phyloP scores from a whole-genome alignment of 2,797 vertebrate species.

The Parotocinclus haroldoi region DNA sequence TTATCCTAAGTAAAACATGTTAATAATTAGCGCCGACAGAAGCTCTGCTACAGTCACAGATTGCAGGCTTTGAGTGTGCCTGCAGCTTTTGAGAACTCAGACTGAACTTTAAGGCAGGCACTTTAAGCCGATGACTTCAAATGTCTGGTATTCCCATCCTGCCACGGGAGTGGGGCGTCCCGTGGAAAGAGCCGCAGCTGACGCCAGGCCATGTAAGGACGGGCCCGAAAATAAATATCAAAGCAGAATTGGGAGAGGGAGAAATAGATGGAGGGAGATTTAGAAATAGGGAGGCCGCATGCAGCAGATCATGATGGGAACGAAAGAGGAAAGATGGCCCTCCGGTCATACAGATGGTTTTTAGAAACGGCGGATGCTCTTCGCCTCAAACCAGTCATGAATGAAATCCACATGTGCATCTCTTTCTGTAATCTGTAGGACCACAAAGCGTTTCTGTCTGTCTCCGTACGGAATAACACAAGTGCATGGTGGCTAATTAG shows the following conservation, averaged over 20 bases:
- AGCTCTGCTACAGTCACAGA: not conserved
- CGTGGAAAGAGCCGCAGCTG: slow-evolving; percentile 26
- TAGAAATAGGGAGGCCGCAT: not conserved
- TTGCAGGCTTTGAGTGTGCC: not conserved
- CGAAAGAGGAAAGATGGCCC: not conserved
- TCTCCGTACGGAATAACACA: not conserved
- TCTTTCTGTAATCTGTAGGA: not conserved
- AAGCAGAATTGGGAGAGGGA: slow-evolving; percentile 21
- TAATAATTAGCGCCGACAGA: too few species aligned
- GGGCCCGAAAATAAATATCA: slow-evolving; percentile 39
- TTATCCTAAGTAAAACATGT: too few species aligned
- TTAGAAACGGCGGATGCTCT: not conserved
- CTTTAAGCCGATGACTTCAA: slow-evolving; percentile 42
- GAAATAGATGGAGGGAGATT: slow-evolving; percentile 16
- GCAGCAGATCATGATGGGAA: slow-evolving; percentile 1
- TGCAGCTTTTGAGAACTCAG: not conserved
- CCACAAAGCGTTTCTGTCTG: slow-evolving; percentile 21
- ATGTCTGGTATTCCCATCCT: slow-evolving; percentile 42
- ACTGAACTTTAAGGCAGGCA: slow-evolving; percentile 4
- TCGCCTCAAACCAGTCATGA: not conserved
- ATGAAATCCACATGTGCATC: slow-evolving; percentile 14
- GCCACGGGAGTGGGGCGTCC: slow-evolving; percentile 33
- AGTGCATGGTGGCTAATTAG: slow-evolving; percentile 8
- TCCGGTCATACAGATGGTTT: slow-evolving; percentile 12
- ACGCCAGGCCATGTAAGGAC: slow-evolving; percentile 42